phyloP scores from a whole-genome alignment of 2,888 invertebrate genomes.

The Carcina quercana region DNA sequence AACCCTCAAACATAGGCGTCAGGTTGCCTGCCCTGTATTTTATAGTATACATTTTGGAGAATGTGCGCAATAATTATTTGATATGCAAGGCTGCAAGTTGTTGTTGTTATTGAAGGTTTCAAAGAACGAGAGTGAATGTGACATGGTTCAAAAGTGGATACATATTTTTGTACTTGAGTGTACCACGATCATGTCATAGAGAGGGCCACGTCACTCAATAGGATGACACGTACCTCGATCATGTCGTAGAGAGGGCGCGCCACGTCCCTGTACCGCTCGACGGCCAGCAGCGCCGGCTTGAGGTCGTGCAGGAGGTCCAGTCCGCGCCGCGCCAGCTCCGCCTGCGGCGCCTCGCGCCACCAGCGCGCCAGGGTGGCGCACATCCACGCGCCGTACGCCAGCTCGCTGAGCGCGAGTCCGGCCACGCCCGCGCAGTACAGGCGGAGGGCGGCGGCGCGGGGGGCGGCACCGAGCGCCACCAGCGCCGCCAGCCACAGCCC shows the following conservation, averaged over 20 bases:
- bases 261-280: conserved; percentile 55
- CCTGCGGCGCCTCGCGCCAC: conserved; percentile 61
- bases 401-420: conserved; percentile 52
- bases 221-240: conserved; percentile 43
- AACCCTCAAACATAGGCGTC: no score
- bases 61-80: no score
- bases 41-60: no score
- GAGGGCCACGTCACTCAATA: no score
- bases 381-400: conserved; percentile 67
- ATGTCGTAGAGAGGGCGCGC: conserved; percentile 56
- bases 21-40: no score
- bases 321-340: conserved; percentile 59
- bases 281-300: conserved; percentile 61
- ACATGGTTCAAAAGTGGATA: no score
- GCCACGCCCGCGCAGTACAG: conserved; percentile 55
- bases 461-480: conserved; percentile 50
- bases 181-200: no score
- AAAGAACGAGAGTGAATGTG: no score
- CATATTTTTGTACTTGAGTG: no score
- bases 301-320: conserved; percentile 62
- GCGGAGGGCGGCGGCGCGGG: conserved; percentile 21
- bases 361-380: conserved; percentile 55
- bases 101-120: no score
- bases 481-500: conserved; percentile 62
- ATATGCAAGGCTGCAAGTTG: no score